Evolutionary conservation across 2,113 vertebrate species (phyloP).

Genomic region (Microtus richardsoni): DNA sequence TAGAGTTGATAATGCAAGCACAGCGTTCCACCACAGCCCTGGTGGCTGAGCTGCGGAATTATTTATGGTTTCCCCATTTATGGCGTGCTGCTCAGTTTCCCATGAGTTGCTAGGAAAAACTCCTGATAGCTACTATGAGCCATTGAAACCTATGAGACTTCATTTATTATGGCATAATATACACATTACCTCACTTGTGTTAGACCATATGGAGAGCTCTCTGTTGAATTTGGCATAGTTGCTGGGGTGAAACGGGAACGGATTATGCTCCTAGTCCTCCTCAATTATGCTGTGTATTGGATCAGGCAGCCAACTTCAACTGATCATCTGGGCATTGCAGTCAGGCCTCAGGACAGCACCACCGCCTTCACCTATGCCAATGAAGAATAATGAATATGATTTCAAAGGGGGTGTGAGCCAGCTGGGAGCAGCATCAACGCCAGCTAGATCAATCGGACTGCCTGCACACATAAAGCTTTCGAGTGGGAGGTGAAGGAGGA

Average conservation of each 20-base stretch:
- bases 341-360: slow-evolving; percentile 77
- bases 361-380: slow-evolving; percentile 63
- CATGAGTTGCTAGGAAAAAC: slow-evolving; percentile 78
- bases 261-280: slow-evolving; percentile 82
- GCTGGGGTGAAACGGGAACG: slow-evolving; percentile 82
- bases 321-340: slow-evolving; percentile 84
- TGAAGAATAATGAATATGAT: slow-evolving; percentile 45
- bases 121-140: slow-evolving; percentile 79
- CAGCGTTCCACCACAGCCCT: slow-evolving; percentile 71
- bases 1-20: slow-evolving; percentile 55
- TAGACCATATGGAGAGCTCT: slow-evolving; percentile 86
- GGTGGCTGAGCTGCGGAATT: slow-evolving; percentile 62
- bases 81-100: slow-evolving; percentile 76
- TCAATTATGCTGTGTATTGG: slow-evolving; percentile 79
- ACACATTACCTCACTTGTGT: slow-evolving; percentile 81
- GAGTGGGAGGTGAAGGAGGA: slow-evolving; percentile 24
- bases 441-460: not conserved
- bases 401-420: slow-evolving; percentile 35
- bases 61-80: slow-evolving; percentile 80
- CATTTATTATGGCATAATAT: slow-evolving; percentile 83
- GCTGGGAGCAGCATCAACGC: slow-evolving; percentile 17
- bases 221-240: slow-evolving; percentile 82
- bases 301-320: slow-evolving; percentile 78
- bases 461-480: slow-evolving; percentile 19
- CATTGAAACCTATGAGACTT: slow-evolving; percentile 81